Conservation (phyloP, 2,888 invertebrate genomes). For the Zele albiditarsus region DNA sequence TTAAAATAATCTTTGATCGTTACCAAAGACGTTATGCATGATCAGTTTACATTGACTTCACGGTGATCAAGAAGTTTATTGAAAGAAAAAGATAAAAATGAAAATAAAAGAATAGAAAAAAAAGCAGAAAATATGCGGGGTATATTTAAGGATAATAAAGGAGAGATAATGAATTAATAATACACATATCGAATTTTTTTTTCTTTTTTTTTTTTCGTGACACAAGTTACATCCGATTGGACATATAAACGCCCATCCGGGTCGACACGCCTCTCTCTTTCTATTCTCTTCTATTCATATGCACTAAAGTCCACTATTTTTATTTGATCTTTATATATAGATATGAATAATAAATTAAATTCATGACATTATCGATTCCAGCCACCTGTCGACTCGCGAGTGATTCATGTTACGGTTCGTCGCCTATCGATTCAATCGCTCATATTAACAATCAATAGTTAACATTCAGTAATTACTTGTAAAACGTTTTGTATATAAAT, state of each 20-base stretch:
- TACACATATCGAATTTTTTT: not conserved
- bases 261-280: not conserved
- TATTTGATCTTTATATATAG: not conserved
- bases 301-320: not conserved
- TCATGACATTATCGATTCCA: not conserved
- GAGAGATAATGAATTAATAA: not conserved
- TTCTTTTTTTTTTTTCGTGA: not conserved
- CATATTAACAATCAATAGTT: conserved; percentile 12
- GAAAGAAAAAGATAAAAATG: not conserved
- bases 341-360: not conserved
- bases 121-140: not conserved
- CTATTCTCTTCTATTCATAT: conserved; percentile 3
- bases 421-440: not conserved
- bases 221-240: not conserved
- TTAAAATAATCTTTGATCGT: conserved; percentile 3
- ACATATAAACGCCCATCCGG: not conserved
- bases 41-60: conserved; percentile 20
- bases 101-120: not conserved
- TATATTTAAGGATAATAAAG: not conserved
- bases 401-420: conserved; percentile 7
- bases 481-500: conserved; percentile 5
- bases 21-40: conserved; percentile 26
- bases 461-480: not conserved
- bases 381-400: not conserved
- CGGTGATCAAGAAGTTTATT: conserved; percentile 9